These are phyloP conservation scores for Halichoerus grypus DNA, from an alignment of 2,113 vertebrate genomes.

Conservation along the genomic window DNA sequence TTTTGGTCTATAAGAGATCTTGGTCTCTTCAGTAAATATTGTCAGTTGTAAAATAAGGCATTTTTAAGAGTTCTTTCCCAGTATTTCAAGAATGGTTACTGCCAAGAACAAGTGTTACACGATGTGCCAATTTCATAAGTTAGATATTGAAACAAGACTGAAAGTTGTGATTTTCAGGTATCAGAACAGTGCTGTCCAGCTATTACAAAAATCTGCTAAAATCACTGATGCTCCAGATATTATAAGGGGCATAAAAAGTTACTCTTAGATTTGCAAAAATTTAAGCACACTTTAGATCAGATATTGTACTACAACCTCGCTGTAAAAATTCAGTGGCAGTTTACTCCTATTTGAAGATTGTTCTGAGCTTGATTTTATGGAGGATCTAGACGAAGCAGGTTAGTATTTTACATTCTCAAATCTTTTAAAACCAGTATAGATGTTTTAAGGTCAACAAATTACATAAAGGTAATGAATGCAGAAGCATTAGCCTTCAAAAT, in stretches of 20 bases:
- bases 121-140: background rate
- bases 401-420: background rate
- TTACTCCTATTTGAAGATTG: background rate
- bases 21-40: background rate
- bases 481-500: background rate
- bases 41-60: background rate
- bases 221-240: background rate
- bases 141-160: background rate
- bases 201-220: background rate
- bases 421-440: background rate
- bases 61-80: background rate
- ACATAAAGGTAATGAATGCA: background rate
- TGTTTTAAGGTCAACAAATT: background rate
- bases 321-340: background rate
- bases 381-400: background rate
- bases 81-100: background rate
- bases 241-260: background rate
- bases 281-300: background rate
- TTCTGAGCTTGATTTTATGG: background rate
- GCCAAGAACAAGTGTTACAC: background rate
- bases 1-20: background rate
- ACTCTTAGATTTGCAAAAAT: background rate
- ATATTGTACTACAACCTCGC: background rate
- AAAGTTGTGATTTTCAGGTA: background rate
- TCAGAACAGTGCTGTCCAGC: background rate